Percentiles rank a stretch among this genome's conserved stretches.
Conservation (phyloP, 2,888 invertebrate genomes). For the Cecidostiba fungosa region DNA sequence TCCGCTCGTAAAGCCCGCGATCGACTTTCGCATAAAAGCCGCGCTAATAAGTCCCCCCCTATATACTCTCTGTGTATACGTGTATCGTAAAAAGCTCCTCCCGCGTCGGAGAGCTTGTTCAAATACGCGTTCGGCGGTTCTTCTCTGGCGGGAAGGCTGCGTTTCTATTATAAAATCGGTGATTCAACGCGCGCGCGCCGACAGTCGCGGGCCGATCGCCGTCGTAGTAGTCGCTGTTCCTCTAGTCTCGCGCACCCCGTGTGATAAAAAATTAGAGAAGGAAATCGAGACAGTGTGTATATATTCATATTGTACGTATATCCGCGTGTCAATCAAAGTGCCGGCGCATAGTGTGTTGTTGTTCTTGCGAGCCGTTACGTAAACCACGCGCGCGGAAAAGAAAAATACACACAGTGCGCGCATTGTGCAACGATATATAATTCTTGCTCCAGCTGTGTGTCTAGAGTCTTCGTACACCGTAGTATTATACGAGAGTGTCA, state of each 20-base stretch:
- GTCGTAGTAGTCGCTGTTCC: constrained; percentile 78
- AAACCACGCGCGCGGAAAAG: neutral
- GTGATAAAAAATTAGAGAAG: constrained; percentile 19
- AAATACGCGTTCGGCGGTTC: constrained; percentile 19
- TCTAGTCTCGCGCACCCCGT: constrained; percentile 64
- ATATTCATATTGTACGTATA: neutral
- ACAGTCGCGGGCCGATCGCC: constrained; percentile 68
- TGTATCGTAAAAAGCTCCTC: neutral
- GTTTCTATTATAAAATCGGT: constrained; percentile 79
- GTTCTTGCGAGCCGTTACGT: constrained; percentile 22
- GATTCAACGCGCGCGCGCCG: constrained; percentile 77
- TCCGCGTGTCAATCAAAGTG: constrained; percentile 33
- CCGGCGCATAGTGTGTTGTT: constrained; percentile 24
- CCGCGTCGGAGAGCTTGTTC: neutral
- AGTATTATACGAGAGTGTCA: neutral
- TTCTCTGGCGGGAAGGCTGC: constrained; percentile 49
- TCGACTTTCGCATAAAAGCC: constrained; percentile 42
- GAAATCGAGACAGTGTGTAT: neutral
- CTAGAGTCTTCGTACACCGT: neutral
- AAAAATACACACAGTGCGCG: neutral
- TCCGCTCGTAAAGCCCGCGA: constrained; percentile 37
- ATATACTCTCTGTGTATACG: neutral
- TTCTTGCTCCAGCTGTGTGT: constrained; percentile 30
- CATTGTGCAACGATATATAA: constrained; percentile 25
- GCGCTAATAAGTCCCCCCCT: constrained; percentile 39